Evolutionary conservation across 2,113 vertebrate species (phyloP).

Genomic region (Labeo catla): DNA sequence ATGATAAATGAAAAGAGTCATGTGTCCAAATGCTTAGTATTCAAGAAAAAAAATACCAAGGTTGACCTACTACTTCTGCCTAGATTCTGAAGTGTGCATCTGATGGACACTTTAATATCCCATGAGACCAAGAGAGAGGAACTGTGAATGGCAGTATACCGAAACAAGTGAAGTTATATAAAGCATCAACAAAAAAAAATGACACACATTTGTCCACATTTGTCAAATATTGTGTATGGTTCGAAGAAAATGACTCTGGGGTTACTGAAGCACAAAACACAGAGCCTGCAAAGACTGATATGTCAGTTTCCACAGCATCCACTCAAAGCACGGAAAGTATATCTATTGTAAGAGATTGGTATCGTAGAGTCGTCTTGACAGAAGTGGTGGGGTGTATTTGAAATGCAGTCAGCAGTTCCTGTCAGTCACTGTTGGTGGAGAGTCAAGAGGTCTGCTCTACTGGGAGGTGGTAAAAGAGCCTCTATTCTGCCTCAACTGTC

Average conservation of each 20-base stretch:
- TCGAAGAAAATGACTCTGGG: not conserved
- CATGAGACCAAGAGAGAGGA: not conserved
- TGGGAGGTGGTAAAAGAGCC: conserved; percentile 38
- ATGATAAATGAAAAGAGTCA: not conserved
- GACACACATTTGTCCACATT: not conserved
- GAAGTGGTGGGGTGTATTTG: conserved; percentile 15
- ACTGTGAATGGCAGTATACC: not conserved
- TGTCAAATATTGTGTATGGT: not conserved
- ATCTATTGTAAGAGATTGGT: conserved; percentile 9
- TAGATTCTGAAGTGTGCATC: not conserved
- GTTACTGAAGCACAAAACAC: conserved; percentile 2
- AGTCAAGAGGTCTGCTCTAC: conserved; percentile 45
- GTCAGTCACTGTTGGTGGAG: conserved; percentile 48
- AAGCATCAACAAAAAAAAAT: not conserved
- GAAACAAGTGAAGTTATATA: not conserved
- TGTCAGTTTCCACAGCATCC: conserved; percentile 1
- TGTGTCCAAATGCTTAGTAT: not conserved
- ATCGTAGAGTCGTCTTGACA: conserved; percentile 14
- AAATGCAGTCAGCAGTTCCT: conserved; percentile 33
- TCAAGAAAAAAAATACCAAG: not conserved
- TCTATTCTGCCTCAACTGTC: conserved; percentile 40
- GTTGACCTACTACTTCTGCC: not conserved
- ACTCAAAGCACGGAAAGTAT: not conserved
- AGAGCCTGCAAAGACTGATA: not conserved
- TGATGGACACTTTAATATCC: not conserved